Evolutionary conservation across 2,888 invertebrate genomes (phyloP), one percentile per base, ranked within the genome.

Genomic region (Temnothorax ravouxi): DNA sequence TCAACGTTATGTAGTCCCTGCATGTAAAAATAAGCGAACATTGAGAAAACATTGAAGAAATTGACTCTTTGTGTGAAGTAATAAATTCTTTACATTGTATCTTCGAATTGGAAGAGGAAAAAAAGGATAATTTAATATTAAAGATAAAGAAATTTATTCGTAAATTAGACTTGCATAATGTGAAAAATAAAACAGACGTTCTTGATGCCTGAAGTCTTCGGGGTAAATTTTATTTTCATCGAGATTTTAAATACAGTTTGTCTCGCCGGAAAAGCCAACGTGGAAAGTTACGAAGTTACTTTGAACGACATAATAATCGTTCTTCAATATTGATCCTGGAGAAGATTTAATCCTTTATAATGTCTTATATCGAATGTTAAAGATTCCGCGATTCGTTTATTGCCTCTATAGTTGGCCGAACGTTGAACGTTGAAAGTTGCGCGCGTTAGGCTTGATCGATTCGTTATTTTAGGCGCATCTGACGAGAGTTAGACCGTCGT

Each of bases 391-490:
- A 79, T 29, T 79, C 59, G 62, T 81, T 77, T 77, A 44, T 81
- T n/a, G 29, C 52, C 11, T 18, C 64, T 52, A 13, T 50, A 13
- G 52, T 25, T 21, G 62, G n/a, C 25, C 50, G 61, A 44, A 54
- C 61, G 72, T 81, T 41, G 61, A 44, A 54, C 61, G 72, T 81
- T 41, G 81, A 62, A 76, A 81, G 74, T 64, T 62, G 44, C 44
- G 71, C 56, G 47, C 47, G 76, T 72, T 72, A 80, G 47, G 67
- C 59, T 72, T 80, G 79, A 86, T 84, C 84, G 86, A 85, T 88
- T 88, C 87, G 91, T 91, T 93, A 92, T 92, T 92, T 92, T 92
- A 87, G 91, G 91, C 90, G 81, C 87, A 88, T 91, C 91, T 90
- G 84, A 89, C 89, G 86, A 29, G 79, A 90, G 91, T 90, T 89